Evolutionary conservation across 2,888 invertebrate species (phyloP).

Genomic region (Cylloceria caligata): DNA sequence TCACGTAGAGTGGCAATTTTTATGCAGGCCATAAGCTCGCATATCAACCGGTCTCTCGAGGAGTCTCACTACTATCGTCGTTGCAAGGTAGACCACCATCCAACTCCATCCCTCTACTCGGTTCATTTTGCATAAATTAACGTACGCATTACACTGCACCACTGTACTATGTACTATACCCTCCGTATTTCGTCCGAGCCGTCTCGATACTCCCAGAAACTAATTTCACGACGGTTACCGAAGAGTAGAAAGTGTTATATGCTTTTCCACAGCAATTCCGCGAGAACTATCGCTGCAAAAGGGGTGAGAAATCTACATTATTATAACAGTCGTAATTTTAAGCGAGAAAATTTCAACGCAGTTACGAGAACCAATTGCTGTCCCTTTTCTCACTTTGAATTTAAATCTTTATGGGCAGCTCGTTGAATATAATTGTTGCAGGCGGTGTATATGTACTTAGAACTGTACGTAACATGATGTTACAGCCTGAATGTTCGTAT

Average conservation of each 20-base stretch:
- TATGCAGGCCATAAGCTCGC: slow-evolving; percentile 55
- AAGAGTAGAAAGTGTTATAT: slow-evolving; percentile 11
- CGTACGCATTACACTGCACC: slow-evolving; percentile 30
- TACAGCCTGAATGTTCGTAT: background rate
- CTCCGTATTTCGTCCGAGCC: slow-evolving; percentile 30
- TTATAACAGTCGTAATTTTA: slow-evolving; percentile 9
- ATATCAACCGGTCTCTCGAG: slow-evolving; percentile 40
- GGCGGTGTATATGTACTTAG: background rate
- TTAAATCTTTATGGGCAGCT: background rate
- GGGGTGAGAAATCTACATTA: slow-evolving; percentile 20
- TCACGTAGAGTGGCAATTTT: slow-evolving; percentile 59
- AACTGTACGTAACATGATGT: background rate
- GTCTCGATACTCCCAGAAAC: slow-evolving; percentile 50
- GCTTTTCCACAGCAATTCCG: slow-evolving; percentile 30
- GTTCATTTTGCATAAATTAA: slow-evolving; percentile 54
- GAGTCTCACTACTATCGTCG: slow-evolving; percentile 37
- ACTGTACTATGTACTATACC: background rate
- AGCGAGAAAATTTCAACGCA: slow-evolving; percentile 7
- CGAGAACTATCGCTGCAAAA: background rate
- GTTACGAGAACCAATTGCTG: background rate
- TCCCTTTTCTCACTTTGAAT: background rate
- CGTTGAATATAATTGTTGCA: background rate
- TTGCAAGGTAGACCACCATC: slow-evolving; percentile 33
- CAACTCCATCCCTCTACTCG: slow-evolving; percentile 15
- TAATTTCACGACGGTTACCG: slow-evolving; percentile 54